These are phyloP conservation scores for Parazoanthus atlanticus DNA, from an alignment of 92 coral and sea anemone species.

Conservation along the genomic window DNA sequence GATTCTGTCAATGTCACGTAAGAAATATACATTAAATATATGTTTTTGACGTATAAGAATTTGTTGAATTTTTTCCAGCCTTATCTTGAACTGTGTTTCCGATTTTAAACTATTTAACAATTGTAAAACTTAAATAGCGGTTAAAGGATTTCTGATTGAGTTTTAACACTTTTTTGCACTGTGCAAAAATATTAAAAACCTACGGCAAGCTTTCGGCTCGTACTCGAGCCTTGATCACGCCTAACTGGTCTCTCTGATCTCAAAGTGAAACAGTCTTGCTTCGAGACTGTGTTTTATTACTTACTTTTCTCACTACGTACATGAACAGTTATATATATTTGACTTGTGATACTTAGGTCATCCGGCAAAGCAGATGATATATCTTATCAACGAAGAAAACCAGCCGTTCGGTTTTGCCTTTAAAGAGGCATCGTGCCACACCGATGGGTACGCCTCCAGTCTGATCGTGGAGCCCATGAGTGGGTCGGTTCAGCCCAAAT, in stretches of 20 bases:
- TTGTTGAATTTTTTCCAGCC: no score
- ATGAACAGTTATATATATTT: not conserved
- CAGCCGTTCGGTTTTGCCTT: slow-evolving; percentile 84
- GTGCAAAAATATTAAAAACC: no score
- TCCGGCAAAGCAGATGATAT: slow-evolving; percentile 81
- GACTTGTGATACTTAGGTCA: slow-evolving; percentile 62
- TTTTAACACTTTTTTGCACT: no score
- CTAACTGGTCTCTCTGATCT: not conserved
- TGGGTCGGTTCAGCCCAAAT: slow-evolving; percentile 77
- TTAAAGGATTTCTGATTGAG: no score
- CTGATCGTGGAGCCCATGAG: slow-evolving; percentile 89
- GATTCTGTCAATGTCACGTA: not conserved
- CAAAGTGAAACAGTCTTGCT: no score
- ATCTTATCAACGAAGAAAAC: slow-evolving; percentile 88
- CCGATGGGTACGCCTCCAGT: slow-evolving; percentile 89
- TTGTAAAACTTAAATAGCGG: no score
- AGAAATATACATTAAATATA: no score
- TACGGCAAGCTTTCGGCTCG: no score
- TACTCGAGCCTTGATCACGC: no score
- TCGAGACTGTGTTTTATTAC: no score
- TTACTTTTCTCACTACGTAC: not conserved
- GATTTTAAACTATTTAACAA: no score
- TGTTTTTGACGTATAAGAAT: not conserved
- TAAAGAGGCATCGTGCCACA: slow-evolving; percentile 88
- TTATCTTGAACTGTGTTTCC: not conserved